Evolutionary conservation across 64 coral and sea anemone species (phyloP).

Genomic region (Montipora efflorescens): DNA sequence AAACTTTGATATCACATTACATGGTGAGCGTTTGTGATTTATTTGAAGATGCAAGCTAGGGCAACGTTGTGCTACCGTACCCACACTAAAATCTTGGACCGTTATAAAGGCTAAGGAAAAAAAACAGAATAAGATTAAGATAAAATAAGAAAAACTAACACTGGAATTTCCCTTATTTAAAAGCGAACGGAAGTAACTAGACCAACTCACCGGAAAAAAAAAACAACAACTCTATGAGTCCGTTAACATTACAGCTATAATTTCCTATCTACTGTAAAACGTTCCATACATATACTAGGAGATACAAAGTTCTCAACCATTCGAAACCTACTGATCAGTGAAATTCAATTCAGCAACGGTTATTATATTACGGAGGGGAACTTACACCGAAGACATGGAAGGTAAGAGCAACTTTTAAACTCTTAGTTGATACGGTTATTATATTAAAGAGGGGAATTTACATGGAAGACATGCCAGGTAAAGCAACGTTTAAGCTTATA

Average conservation of each 20-base stretch:
- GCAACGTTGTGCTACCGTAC: too few species aligned
- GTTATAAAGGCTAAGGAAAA: background rate
- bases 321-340: background rate
- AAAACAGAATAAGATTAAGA: background rate
- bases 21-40: too few species aligned
- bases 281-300: background rate
- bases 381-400: background rate
- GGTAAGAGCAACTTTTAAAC: background rate
- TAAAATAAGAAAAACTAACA: background rate
- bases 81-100: too few species aligned
- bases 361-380: background rate
- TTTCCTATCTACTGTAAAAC: background rate
- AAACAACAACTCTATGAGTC: background rate
- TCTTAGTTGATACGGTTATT: background rate
- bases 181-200: background rate
- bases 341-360: background rate
- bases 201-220: background rate
- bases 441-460: too few species aligned
- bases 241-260: conserved; percentile 18
- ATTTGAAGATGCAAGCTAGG: background rate
- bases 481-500: too few species aligned
- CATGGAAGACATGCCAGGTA: too few species aligned
- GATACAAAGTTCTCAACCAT: background rate
- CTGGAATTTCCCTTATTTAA: background rate
- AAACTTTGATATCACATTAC: too few species aligned